These are phyloP conservation scores for Cataglyphis rosenhaueri DNA, from an alignment of 2,888 invertebrate genomes.

Conservation along the genomic window DNA sequence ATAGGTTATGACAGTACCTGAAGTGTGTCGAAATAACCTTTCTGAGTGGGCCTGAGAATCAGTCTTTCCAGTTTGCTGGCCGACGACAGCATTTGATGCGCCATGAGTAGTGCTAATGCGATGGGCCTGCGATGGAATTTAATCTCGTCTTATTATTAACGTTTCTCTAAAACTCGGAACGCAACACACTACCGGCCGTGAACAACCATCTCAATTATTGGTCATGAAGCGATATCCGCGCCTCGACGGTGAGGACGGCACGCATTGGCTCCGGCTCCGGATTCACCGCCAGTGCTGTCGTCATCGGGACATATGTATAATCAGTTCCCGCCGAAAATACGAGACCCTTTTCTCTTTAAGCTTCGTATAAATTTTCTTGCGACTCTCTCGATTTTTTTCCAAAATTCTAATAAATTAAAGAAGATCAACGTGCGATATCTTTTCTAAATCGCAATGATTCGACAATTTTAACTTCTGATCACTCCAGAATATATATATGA, in stretches of 20 bases:
- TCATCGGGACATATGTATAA: not conserved
- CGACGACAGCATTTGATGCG: constrained; percentile 88
- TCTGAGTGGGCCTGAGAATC: constrained; percentile 83
- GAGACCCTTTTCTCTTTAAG: no score
- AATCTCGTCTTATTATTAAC: constrained; percentile 52
- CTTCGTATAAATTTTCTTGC: no score
- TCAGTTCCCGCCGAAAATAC: no score
- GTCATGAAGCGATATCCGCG: not conserved
- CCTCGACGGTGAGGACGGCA: not conserved
- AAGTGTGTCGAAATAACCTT: constrained; percentile 83
- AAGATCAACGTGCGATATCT: no score
- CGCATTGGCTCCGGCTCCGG: not conserved
- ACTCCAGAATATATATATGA: not conserved
- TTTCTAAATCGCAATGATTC: not conserved
- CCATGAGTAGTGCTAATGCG: constrained; percentile 85
- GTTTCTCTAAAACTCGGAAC: constrained; percentile 8
- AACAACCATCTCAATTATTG: constrained; percentile 53
- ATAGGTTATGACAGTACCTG: constrained; percentile 83
- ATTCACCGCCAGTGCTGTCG: not conserved
- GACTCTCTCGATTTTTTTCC: no score
- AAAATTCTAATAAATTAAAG: no score
- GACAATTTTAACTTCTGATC: not conserved
- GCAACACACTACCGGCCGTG: constrained; percentile 65
- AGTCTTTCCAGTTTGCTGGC: constrained; percentile 88
- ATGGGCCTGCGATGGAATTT: constrained; percentile 66